Evolutionary conservation across 1,140 invertebrate species (phyloP).

Genomic region (Drosophila novamexicana): DNA sequence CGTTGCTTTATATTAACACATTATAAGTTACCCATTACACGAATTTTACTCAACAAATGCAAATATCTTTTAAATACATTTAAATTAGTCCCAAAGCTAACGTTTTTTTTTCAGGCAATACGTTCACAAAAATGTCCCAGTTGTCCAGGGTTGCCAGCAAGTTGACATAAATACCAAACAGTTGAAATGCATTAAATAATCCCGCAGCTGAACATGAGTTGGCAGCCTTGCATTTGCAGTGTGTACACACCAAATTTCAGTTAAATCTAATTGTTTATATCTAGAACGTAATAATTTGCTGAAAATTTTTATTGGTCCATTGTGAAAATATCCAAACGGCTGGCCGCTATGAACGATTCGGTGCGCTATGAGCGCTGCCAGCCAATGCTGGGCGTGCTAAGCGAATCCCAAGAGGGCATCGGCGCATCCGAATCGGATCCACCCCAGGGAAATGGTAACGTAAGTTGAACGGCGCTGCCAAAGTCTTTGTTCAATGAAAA

Average conservation of each 20-base stretch:
- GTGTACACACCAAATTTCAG: constrained; percentile 31
- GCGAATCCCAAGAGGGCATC: constrained; percentile 51
- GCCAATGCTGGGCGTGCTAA: constrained; percentile 62
- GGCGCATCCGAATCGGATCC: constrained; percentile 35
- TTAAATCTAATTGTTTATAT: constrained; percentile 58
- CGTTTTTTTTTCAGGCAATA: neutral
- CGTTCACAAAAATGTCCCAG: neutral
- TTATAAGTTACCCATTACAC: too few species aligned
- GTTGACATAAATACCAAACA: neutral
- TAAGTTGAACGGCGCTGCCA: constrained; percentile 45
- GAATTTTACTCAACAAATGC: too few species aligned
- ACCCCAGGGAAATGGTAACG: constrained; percentile 62
- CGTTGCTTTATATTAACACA: too few species aligned
- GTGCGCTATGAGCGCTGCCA: constrained; percentile 73
- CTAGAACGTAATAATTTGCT: constrained; percentile 69
- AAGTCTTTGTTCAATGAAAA: constrained; percentile 36
- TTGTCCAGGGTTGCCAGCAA: neutral
- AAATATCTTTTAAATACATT: neutral
- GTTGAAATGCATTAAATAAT: too few species aligned
- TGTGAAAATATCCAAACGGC: constrained; percentile 16
- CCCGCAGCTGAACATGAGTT: neutral
- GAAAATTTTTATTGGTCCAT: constrained; percentile 19
- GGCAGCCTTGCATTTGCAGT: constrained; percentile 19
- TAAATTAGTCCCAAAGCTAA: neutral
- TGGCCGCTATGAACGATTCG: constrained; percentile 70